Evolutionary conservation across 1,140 invertebrate genomes (phyloP).

Genomic region (Ceratosolen fusciceps): DNA sequence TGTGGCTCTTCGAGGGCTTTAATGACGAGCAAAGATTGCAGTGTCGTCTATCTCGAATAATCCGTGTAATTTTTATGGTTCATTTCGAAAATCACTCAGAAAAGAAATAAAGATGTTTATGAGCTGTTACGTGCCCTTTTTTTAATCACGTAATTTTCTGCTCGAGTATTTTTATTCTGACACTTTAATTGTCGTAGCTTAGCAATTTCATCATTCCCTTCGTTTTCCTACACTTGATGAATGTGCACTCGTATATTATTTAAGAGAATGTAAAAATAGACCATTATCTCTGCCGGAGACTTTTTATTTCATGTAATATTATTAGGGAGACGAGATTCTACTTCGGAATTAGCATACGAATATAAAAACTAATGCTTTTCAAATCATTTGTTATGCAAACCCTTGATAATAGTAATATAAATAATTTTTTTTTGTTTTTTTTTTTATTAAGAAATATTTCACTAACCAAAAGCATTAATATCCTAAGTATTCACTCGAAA

Average conservation of each 20-base stretch:
- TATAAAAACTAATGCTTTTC: too few species aligned
- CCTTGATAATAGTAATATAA: too few species aligned
- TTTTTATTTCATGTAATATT: neutral
- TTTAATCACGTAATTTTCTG: slow-evolving; percentile 18
- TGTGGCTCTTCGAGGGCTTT: slow-evolving; percentile 14
- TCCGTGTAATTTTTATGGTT: slow-evolving; percentile 41
- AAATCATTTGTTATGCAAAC: too few species aligned
- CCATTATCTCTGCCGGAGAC: neutral
- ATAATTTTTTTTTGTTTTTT: too few species aligned
- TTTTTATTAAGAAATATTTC: too few species aligned
- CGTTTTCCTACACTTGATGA: neutral
- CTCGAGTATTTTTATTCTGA: neutral
- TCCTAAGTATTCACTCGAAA: too few species aligned
- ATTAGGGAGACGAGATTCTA: neutral
- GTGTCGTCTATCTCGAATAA: slow-evolving; percentile 4
- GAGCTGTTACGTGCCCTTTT: slow-evolving; percentile 20
- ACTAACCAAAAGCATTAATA: too few species aligned
- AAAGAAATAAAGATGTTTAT: slow-evolving; percentile 44
- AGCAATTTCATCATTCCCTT: neutral
- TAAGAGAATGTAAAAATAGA: too few species aligned
- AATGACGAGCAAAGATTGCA: neutral
- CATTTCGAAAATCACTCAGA: neutral
- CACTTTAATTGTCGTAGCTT: neutral
- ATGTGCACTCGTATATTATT: neutral
- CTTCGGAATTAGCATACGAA: neutral